phyloP scores from a whole-genome alignment of 2,888 invertebrate genomes.

The Therioaphis trifolii region DNA sequence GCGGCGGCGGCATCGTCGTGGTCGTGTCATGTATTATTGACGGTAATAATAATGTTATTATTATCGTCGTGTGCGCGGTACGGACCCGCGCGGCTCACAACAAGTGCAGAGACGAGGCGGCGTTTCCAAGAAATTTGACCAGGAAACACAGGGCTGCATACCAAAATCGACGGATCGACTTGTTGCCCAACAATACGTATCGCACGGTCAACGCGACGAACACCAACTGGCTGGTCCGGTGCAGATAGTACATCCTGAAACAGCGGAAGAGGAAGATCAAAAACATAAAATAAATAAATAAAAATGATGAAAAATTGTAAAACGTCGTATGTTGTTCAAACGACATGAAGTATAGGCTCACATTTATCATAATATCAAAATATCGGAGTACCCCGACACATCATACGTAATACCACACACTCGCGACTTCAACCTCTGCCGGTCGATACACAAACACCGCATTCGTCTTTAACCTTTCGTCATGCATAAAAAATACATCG shows the following conservation, averaged over 20 bases:
- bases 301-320: neutral
- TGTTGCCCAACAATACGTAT: conserved; percentile 48
- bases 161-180: conserved; percentile 47
- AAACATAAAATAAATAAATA: too few species aligned
- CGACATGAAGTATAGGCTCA: too few species aligned
- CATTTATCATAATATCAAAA: too few species aligned
- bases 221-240: conserved; percentile 68
- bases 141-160: conserved; percentile 52
- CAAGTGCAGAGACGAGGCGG: neutral
- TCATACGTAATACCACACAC: too few species aligned
- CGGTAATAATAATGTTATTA: too few species aligned
- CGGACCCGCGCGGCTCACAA: neutral
- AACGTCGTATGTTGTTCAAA: neutral
- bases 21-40: too few species aligned
- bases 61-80: neutral
- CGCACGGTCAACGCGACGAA: conserved; percentile 67
- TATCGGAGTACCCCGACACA: too few species aligned
- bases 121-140: conserved; percentile 16
- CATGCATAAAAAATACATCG: too few species aligned
- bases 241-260: conserved; percentile 68
- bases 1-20: too few species aligned
- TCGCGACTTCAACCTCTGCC: too few species aligned
- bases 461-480: too few species aligned
- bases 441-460: too few species aligned
- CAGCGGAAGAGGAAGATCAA: neutral